phyloP scores from a whole-genome alignment of 2,888 invertebrate genomes.

The Nudaria mundana region DNA sequence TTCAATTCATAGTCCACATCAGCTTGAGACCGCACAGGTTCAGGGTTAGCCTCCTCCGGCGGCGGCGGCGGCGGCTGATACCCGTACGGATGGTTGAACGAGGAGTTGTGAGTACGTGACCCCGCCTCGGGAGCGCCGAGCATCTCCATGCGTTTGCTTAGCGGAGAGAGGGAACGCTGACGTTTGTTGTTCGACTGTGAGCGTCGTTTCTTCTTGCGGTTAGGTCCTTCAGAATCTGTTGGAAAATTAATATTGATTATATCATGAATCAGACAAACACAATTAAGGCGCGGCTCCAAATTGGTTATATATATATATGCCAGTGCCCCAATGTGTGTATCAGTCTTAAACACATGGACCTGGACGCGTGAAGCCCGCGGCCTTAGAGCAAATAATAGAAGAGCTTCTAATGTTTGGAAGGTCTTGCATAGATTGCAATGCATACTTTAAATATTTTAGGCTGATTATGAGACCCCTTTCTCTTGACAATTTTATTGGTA shows the following conservation, averaged over 20 bases:
- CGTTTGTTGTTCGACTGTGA: constrained; percentile 81
- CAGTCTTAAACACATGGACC: no score
- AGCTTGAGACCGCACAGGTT: constrained; percentile 62
- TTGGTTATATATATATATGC: no score
- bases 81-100: constrained; percentile 86
- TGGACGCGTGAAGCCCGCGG: no score
- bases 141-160: constrained; percentile 91
- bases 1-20: constrained; percentile 85
- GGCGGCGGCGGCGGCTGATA: constrained; percentile 82
- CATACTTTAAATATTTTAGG: no score
- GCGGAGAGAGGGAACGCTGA: constrained; percentile 88
- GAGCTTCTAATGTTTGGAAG: no score
- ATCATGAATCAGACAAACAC: no score
- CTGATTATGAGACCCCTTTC: no score
- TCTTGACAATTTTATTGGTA: no score
- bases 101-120: constrained; percentile 79
- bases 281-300: no score
- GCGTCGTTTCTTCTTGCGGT: constrained; percentile 81
- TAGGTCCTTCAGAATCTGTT: constrained; percentile 76
- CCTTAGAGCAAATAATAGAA: no score
- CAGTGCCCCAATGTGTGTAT: no score
- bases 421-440: no score
- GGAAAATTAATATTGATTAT: not conserved
- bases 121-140: constrained; percentile 79
- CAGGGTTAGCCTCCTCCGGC: constrained; percentile 58